Evolutionary conservation across 1,140 invertebrate species (phyloP).

Genomic region (Dendroctonus ponderosae): DNA sequence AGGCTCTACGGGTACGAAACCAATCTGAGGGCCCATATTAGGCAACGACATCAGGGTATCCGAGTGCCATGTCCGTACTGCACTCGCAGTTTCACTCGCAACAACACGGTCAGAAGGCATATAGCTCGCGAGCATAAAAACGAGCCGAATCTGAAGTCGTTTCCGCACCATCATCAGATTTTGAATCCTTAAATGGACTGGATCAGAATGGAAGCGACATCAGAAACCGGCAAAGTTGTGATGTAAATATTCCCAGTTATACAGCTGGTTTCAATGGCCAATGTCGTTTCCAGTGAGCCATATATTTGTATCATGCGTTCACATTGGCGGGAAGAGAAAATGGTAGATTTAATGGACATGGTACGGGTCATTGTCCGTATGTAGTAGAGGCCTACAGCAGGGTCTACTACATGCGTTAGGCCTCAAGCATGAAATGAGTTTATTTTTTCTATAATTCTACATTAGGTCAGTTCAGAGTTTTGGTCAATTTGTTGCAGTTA

Average conservation of each 20-base stretch:
- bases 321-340: no score
- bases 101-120: conserved; percentile 85
- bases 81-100: conserved; percentile 85
- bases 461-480: neutral
- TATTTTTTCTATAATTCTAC: no score
- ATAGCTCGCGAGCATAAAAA: conserved; percentile 83
- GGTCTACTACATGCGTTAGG: no score
- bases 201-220: neutral
- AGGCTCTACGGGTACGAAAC: conserved; percentile 91
- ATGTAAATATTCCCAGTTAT: conserved; percentile 28
- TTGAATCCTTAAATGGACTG: conserved; percentile 20
- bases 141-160: conserved; percentile 67
- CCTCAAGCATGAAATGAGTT: no score
- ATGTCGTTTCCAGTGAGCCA: neutral
- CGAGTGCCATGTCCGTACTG: conserved; percentile 85
- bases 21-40: conserved; percentile 84
- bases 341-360: no score
- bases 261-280: conserved; percentile 6
- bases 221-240: conserved; percentile 13
- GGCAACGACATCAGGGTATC: conserved; percentile 86
- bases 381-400: no score
- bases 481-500: conserved; percentile 32
- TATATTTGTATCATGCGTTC: no score
- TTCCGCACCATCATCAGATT: conserved; percentile 54
- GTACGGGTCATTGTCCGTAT: no score